These are phyloP conservation scores for human (Homo sapiens) DNA, from an alignment of 2,113 vertebrate species.

Conservation along the genomic window DNA sequence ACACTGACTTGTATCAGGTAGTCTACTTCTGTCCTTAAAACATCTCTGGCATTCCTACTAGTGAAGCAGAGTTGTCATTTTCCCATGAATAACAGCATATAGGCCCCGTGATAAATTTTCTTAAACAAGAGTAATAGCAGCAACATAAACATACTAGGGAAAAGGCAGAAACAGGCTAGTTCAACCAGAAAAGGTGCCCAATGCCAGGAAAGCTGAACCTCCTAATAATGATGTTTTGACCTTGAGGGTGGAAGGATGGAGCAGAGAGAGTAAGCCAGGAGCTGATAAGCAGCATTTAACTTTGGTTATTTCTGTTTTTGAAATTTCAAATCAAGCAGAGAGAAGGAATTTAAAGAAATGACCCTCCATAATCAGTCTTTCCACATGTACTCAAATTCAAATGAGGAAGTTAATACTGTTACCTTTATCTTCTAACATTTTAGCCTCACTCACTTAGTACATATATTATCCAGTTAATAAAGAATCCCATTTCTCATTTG, in stretches of 20 bases:
- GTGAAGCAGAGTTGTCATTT: background rate
- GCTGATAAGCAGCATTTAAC: background rate
- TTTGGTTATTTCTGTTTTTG: background rate
- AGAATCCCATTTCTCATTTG: background rate
- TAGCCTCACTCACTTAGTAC: background rate
- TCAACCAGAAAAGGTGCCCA: background rate
- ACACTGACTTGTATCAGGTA: background rate
- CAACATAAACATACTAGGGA: background rate
- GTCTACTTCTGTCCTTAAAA: background rate
- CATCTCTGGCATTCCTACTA: background rate
- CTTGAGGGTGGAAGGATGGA: background rate
- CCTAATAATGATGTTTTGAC: background rate
- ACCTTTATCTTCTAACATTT: background rate
- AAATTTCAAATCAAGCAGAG: background rate
- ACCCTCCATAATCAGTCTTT: background rate
- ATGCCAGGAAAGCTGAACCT: background rate
- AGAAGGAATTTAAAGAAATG: background rate
- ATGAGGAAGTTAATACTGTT: background rate
- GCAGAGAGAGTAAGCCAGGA: background rate
- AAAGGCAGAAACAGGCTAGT: background rate
- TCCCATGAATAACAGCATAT: background rate
- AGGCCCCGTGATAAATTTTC: background rate
- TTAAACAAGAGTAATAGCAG: background rate
- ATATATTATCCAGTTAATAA: background rate
- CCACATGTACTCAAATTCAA: background rate